phyloP scores from a whole-genome alignment of 2,113 vertebrate species.

The Saccopteryx leptura region DNA sequence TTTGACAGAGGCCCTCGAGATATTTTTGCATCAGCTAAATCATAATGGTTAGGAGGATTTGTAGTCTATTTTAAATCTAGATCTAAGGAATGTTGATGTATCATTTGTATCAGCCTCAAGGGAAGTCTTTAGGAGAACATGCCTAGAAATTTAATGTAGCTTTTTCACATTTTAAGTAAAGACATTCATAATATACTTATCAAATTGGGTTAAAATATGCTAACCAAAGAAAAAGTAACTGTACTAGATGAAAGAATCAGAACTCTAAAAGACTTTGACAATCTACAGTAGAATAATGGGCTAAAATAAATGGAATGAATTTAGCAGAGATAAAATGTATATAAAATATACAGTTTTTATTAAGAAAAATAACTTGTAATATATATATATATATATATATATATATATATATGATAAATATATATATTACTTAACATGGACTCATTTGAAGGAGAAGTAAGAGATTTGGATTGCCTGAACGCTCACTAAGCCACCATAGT shows the following conservation, averaged over 20 bases:
- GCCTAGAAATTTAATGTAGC: background rate
- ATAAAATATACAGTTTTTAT: background rate
- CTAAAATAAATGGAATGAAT: background rate
- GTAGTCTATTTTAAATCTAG: background rate
- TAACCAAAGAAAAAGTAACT: slow-evolving; percentile 2
- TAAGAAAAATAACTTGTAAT: background rate
- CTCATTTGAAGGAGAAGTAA: background rate
- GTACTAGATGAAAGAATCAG: background rate
- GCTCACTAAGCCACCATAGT: background rate
- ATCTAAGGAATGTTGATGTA: background rate
- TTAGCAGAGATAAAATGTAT: background rate
- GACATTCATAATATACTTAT: background rate
- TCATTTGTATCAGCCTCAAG: background rate
- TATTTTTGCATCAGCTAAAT: background rate
- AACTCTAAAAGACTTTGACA: slow-evolving; percentile 2
- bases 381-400: too few species aligned
- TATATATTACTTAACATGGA: background rate
- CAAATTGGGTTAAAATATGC: background rate
- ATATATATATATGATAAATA: too few species aligned
- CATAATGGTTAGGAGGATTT: background rate
- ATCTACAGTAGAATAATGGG: background rate
- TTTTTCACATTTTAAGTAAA: slow-evolving; percentile 25
- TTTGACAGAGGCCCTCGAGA: background rate
- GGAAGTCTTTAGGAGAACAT: background rate
- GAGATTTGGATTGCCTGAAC: background rate